Evolutionary conservation across 2,113 vertebrate species (phyloP), one percentile per base, ranked within the genome.

Genomic region (Scatophagus argus): DNA sequence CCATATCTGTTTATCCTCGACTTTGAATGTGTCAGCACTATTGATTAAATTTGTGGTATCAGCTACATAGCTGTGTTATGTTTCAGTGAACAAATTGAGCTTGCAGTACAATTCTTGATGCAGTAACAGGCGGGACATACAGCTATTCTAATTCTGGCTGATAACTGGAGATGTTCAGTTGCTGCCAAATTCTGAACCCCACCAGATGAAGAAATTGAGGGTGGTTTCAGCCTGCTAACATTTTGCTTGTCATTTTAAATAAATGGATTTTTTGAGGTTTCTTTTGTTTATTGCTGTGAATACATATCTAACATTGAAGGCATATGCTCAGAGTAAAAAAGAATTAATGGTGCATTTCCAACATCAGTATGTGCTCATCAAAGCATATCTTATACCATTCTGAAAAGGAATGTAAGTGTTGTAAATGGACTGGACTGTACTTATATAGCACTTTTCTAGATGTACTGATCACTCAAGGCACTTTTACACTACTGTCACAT

Each of bases 1-100:
- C 39, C 11, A 54, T 17, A 72, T 77, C 85, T 92, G 88, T 85
- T 88, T 87, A 81, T 74, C 46, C 56, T 89, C 87, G 79, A 8
- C 34, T 63, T 62, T 9, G 52, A 52, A 62, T 6, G 31, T 80
- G 65, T 79, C 75, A 65, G 74, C 71, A 27, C 31, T 38, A 16
- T 62, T 58, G 34, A 76, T 77, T 32, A 66, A 60, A 46, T 68
- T 65, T 60, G 75, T 77, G 2, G 3, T 44, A 82, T 83, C 49
- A 58, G 51, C 65, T 29, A 25, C n/a, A 43, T 61, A 31, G 34
- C 23, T 19, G 9, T 13, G 4, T 56, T 56, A 29, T 31, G 59
- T 79, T 69, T 46, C 58, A 8, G 68, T 31, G 59, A 61, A 59
- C n/a, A 72, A 47, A 51, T 21, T 49, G 47, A 61, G 27, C 38